Evolutionary conservation across 2,113 vertebrate genomes (phyloP), one percentile per base, ranked within the genome.

Genomic region (Egretta garzetta): DNA sequence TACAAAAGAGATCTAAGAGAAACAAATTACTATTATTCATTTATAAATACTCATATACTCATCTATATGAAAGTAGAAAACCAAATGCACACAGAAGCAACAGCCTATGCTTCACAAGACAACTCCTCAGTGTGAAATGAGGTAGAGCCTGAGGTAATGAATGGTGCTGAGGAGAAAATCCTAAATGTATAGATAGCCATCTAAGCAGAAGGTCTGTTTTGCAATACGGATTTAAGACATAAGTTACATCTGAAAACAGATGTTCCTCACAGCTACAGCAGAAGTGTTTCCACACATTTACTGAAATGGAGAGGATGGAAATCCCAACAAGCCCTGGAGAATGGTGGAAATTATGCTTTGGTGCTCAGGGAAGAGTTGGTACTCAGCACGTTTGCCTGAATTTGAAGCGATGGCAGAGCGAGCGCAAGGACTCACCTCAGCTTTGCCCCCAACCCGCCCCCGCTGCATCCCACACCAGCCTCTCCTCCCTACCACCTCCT

Each of bases 101-200:
- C 8, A 71, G 58, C 18, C 26, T 18, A 1, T 70, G 82, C 19
- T 62, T 60, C 67, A 49, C 49, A 64, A 23, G 75, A 33, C 35
- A 88, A 17, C 9, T 58, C 50, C 68, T 22, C 13, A 28, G 52
- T 32, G 13, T 2, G 13, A 66, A 49, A 60, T 0, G 3, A 88
- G 35, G 33, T 28, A 32, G 26, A 43, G 41, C 49, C 64, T 17
- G 45, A 70, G 35, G 80, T 3, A 1, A 53, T 3, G 7, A 76
- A 49, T 0, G 0, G 30, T 22, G 24, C 41, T 14, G 18, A 80
- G 26, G 22, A n/a, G n/a, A 50, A 64, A 86, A 39, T 30, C 24
- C 50, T 30, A 28, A 24, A 28, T 2, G 9, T 2, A 21, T 0
- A 35, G 10, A 21, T 0, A 35, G 10, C 35, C 35, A 11, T 1